phyloP scores from a whole-genome alignment of 2,888 invertebrate genomes.

The Tillus elongatus region DNA sequence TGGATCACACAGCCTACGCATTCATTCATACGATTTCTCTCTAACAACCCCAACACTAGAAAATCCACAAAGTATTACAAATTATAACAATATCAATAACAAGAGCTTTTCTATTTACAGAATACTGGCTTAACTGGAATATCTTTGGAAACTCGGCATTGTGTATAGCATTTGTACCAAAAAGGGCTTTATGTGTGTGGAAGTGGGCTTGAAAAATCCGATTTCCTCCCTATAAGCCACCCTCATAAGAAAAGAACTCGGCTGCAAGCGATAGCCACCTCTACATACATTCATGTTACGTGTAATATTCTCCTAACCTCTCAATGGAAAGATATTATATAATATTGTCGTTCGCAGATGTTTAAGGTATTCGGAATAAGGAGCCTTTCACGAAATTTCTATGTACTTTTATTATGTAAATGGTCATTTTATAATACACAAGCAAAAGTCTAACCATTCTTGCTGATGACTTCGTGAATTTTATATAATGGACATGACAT shows the following conservation, averaged over 20 bases:
- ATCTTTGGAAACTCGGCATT: slow-evolving; percentile 34
- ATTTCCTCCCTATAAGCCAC: slow-evolving; percentile 40
- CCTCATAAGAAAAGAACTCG: slow-evolving; percentile 33
- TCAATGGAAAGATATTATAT: slow-evolving; percentile 19
- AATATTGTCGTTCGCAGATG: slow-evolving; percentile 28
- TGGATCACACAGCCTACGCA: too few relatives aligned
- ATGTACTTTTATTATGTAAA: slow-evolving; percentile 23
- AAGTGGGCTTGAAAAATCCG: slow-evolving; percentile 44
- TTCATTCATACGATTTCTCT: too few relatives aligned
- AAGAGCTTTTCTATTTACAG: slow-evolving; percentile 30
- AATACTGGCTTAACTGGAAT: slow-evolving; percentile 27
- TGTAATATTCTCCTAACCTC: slow-evolving; percentile 13
- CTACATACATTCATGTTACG: slow-evolving; percentile 15
- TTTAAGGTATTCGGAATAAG: slow-evolving; percentile 26
- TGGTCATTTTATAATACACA: too few relatives aligned
- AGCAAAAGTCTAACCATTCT: too few relatives aligned
- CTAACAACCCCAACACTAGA: too few relatives aligned
- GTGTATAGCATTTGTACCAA: slow-evolving; percentile 31
- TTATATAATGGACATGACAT: too few relatives aligned
- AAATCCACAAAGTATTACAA: slow-evolving; percentile 20
- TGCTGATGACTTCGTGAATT: too few relatives aligned
- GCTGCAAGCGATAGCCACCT: slow-evolving; percentile 23
- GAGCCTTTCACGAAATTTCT: slow-evolving; percentile 25
- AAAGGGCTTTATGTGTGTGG: slow-evolving; percentile 38
- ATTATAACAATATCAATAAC: slow-evolving; percentile 35